A percentile compares a stretch with the other conserved stretches of the same genome.
These are phyloP conservation scores for Xiphophorus hellerii DNA, from an alignment of 2,113 vertebrate genomes.

Conservation along the genomic window DNA sequence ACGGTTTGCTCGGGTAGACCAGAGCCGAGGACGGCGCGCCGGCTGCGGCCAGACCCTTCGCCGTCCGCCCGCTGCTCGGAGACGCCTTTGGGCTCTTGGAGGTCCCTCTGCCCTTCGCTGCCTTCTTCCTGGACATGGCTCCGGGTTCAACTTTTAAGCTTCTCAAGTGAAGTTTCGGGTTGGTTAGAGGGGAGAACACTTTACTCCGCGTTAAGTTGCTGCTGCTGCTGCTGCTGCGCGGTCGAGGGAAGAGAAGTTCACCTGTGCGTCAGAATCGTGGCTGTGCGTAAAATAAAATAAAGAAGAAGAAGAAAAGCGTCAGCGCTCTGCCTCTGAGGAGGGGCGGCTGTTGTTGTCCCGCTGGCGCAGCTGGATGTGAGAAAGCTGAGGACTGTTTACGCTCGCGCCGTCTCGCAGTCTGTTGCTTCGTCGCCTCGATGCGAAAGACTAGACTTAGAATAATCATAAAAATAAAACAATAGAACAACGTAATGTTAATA, in stretches of 20 bases:
- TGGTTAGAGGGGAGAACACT: background rate
- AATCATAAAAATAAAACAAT: no score
- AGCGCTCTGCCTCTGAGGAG: background rate
- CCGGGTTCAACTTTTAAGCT: background rate
- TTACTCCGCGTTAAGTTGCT: slow-evolving; percentile 5
- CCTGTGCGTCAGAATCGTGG: slow-evolving; percentile 58
- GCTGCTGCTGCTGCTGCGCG: background rate
- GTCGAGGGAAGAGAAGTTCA: slow-evolving; percentile 48
- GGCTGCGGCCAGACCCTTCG: slow-evolving; percentile 60
- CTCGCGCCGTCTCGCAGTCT: no score
- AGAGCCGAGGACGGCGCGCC: slow-evolving; percentile 77
- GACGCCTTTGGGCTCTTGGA: slow-evolving; percentile 76
- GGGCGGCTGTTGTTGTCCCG: background rate
- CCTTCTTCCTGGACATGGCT: slow-evolving; percentile 90
- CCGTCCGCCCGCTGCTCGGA: slow-evolving; percentile 66
- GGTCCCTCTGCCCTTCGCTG: slow-evolving; percentile 77
- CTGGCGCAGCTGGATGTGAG: no score
- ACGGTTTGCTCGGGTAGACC: slow-evolving; percentile 81
- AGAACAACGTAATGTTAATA: no score
- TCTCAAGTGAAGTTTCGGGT: background rate
- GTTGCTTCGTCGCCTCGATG: no score
- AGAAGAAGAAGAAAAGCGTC: background rate
- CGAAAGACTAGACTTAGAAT: no score
- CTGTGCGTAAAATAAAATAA: slow-evolving; percentile 40
- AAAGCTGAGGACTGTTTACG: no score